phyloP scores from a whole-genome alignment of 2,888 invertebrate species.

The Leucoma salicis region DNA sequence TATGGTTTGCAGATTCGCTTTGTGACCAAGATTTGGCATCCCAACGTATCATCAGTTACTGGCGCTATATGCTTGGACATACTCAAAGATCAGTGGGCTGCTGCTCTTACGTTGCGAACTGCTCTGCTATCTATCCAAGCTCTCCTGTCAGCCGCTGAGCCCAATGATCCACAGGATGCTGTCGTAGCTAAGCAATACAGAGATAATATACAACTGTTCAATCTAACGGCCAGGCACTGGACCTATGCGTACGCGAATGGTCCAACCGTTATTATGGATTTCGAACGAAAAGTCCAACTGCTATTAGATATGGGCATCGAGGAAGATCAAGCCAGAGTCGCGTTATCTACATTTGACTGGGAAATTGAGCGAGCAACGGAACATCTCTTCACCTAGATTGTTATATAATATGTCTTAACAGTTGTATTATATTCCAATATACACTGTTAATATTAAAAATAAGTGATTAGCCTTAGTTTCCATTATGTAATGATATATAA shows the following conservation, averaged over 20 bases:
- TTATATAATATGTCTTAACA: background rate
- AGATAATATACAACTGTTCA: constrained; percentile 92
- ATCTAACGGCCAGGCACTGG: constrained; percentile 97
- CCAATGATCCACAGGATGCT: constrained; percentile 97
- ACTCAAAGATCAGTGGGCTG: constrained; percentile 99
- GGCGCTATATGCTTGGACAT: constrained; percentile 99
- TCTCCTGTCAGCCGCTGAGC: constrained; percentile 94
- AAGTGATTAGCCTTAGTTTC: too few species aligned
- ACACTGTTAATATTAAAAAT: background rate
- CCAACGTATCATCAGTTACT: constrained; percentile 99
- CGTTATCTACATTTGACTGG: constrained; percentile 96
- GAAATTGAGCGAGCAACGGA: constrained; percentile 96
- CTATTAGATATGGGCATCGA: constrained; percentile 97
- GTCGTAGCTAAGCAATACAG: constrained; percentile 99
- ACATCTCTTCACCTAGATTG: constrained; percentile 63
- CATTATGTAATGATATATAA: too few species aligned
- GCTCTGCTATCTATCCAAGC: constrained; percentile 98
- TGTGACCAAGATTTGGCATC: constrained; percentile 99
- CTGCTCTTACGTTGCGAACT: constrained; percentile 98
- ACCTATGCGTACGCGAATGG: constrained; percentile 96
- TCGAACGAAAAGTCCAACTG: constrained; percentile 93
- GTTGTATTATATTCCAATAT: background rate
- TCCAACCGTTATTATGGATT: constrained; percentile 83
- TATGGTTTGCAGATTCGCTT: constrained; percentile 90
- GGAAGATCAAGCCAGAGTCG: constrained; percentile 93